phyloP scores from a whole-genome alignment of 2,888 invertebrate genomes.

The Aplocera efformata region DNA sequence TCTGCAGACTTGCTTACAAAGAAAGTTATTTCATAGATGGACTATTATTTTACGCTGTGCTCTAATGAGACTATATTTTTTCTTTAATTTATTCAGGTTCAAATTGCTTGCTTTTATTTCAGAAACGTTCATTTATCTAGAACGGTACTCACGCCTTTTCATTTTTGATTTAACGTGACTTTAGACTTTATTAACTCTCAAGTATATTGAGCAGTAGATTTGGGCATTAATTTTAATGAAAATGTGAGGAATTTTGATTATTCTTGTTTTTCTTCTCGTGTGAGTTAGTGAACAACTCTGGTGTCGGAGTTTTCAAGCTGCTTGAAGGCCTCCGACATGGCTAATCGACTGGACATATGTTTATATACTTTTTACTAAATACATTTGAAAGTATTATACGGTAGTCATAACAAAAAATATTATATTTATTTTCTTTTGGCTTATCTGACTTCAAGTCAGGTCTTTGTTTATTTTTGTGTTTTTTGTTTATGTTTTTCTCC shows the following conservation, averaged over 20 bases:
- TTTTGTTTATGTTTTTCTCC: too few relatives aligned
- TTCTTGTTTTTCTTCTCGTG: too few relatives aligned
- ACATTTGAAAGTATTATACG: too few relatives aligned
- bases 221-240: not conserved
- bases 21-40: conserved; percentile 21
- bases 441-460: too few relatives aligned
- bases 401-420: too few relatives aligned
- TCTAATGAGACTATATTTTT: conserved; percentile 17
- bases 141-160: conserved; percentile 4
- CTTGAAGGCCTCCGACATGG: too few relatives aligned
- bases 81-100: conserved; percentile 8
- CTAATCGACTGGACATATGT: too few relatives aligned
- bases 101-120: conserved; percentile 10
- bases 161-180: not conserved
- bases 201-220: not conserved
- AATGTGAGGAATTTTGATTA: not conserved
- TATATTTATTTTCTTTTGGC: too few relatives aligned
- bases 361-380: too few relatives aligned
- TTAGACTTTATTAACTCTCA: not conserved
- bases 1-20: conserved; percentile 37
- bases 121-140: conserved; percentile 6
- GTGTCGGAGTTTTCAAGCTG: too few relatives aligned
- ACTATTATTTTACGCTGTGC: conserved; percentile 20
- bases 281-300: too few relatives aligned
- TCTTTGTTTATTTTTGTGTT: too few relatives aligned